Evolutionary conservation across 2,797 vertebrate species (phyloP).

Genomic region (Coregonus ussuriensis): DNA sequence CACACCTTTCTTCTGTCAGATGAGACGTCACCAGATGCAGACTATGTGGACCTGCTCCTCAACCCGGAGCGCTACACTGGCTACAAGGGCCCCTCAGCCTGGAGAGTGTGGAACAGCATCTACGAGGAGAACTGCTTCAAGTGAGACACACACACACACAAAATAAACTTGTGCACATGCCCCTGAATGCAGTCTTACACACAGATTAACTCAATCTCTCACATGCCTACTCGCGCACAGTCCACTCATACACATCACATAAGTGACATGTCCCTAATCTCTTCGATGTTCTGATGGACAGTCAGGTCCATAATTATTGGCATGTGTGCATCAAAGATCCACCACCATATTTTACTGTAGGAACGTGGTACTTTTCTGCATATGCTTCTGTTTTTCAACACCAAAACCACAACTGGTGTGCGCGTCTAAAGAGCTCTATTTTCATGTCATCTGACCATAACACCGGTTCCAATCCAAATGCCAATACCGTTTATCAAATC

Average conservation of each 20-base stretch:
- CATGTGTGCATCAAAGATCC: no score
- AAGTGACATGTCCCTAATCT: not conserved
- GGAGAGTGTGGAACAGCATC: constrained; percentile 91
- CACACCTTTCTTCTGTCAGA: constrained; percentile 64
- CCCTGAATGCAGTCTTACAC: not conserved
- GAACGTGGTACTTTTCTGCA: no score
- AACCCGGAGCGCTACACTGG: constrained; percentile 88
- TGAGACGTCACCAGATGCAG: constrained; percentile 82
- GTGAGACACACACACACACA: constrained; percentile 60
- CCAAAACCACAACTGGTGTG: not conserved
- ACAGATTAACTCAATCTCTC: not conserved
- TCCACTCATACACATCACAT: not conserved
- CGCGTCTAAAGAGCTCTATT: no score
- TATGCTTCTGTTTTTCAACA: not conserved
- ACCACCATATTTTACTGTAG: no score
- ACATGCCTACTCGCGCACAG: no score
- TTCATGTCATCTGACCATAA: no score
- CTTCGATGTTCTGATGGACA: no score
- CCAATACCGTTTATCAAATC: no score
- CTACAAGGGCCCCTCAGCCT: constrained; percentile 85
- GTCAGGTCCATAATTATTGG: no score
- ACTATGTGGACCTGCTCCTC: constrained; percentile 85
- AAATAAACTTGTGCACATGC: not conserved
- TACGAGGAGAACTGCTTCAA: constrained; percentile 92
- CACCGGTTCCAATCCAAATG: no score